Conservation (phyloP, 2,797 vertebrate species). For the Sebastes baramenuke region DNA sequence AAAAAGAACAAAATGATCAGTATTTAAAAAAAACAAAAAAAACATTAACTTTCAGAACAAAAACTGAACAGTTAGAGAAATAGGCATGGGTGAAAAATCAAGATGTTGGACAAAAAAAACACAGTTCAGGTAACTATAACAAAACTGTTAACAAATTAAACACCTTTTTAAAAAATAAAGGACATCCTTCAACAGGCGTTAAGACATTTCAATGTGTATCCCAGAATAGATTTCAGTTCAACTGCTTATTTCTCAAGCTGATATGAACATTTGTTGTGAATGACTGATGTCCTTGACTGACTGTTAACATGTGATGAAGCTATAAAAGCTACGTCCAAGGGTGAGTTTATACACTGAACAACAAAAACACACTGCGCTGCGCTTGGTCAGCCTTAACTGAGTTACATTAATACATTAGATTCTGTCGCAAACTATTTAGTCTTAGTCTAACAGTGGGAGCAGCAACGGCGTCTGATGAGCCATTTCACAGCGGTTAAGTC, state of each 20-base stretch:
- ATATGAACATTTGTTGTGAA: not conserved
- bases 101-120: not conserved
- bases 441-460: slow-evolving; percentile 16
- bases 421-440: not conserved
- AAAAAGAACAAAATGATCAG: slow-evolving; percentile 16
- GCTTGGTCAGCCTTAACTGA: not conserved
- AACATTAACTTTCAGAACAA: slow-evolving; percentile 13
- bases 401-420: slow-evolving; percentile 19
- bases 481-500: slow-evolving; percentile 47
- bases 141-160: not conserved
- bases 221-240: slow-evolving; percentile 9
- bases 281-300: not conserved
- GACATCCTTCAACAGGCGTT: slow-evolving; percentile 24
- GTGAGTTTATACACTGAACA: not conserved
- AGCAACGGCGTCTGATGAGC: not conserved
- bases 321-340: slow-evolving; percentile 1
- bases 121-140: slow-evolving; percentile 1
- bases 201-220: slow-evolving; percentile 51
- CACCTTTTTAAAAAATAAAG: not conserved
- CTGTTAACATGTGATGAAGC: not conserved
- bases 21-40: slow-evolving; percentile 13
- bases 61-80: slow-evolving; percentile 13
- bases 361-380: not conserved
- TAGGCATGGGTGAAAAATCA: slow-evolving; percentile 1
- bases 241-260: not conserved